Evolutionary conservation across 2,888 invertebrate species (phyloP), one percentile per base, ranked within the genome.

Genomic region (Heliconius erato): DNA sequence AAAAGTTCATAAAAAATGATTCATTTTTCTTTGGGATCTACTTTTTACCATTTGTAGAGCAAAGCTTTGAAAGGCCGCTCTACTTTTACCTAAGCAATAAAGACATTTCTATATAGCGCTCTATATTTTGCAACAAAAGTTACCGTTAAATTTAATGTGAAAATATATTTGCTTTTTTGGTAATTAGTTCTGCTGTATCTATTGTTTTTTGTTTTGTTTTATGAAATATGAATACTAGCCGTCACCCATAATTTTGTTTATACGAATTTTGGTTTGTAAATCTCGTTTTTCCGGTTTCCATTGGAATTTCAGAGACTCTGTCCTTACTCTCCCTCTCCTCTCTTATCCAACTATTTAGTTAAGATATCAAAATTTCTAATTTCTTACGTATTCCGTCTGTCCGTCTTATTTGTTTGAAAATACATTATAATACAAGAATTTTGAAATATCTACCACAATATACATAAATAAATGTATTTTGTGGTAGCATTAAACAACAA

Each of bases 31-130:
- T 93, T 92, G 88, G 91, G 94, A 79, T 94, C 94, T 90, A 94
- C 92, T 95, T 95, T 95, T 95, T 95, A 95, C 91, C 89, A 90
- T 93, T 93, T 90, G 85, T 91, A 88, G 92, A 88, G 92, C 93
- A 92, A 90, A 89, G 87, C 87, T 86, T 89, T 90, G 88, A 87
- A 83, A 86, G 86, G 86, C 87, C 84, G 86, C 79, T 87, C 84
- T 85, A 89, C 89, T 90, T 89, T 90, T 90, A 88, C 91, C 89
- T 89, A 90, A 87, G 90, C 91, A 93, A 93, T 93, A 93, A 92
- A 94, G 94, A 94, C 86, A 94, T 93, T 89, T 89, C 89, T 89
- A 89, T 89, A 88, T 88, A 85, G 87, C 87, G 84, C 83, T 77
- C 82, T 77, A 85, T 87, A 87, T 82, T 87, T 87, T 84, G 86